These are phyloP conservation scores for Dendrolimus punctatus DNA, from an alignment of 1,140 invertebrate genomes.

Conservation along the genomic window DNA sequence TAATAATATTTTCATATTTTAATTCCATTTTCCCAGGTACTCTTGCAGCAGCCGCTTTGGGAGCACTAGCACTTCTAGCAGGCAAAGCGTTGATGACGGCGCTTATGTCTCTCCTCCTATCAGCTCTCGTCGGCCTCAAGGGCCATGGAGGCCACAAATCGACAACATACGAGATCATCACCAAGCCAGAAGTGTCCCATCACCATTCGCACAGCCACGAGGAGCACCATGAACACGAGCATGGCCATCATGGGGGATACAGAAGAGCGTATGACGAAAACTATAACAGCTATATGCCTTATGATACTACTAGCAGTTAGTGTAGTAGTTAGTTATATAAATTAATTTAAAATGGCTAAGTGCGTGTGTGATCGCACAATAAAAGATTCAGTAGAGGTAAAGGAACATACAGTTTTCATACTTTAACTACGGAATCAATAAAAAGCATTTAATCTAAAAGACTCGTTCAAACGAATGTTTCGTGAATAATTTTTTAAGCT, in stretches of 20 bases:
- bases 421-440: too few species aligned
- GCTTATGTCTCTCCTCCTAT: constrained; percentile 82
- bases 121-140: constrained; percentile 83
- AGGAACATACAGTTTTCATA: too few species aligned
- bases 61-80: constrained; percentile 82
- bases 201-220: constrained; percentile 79
- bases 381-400: too few species aligned
- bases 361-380: too few species aligned
- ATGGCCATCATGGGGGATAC: constrained; percentile 57
- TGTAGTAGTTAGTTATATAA: too few species aligned
- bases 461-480: too few species aligned
- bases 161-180: constrained; percentile 87
- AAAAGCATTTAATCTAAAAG: too few species aligned
- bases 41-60: constrained; percentile 80
- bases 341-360: too few species aligned
- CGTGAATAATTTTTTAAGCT: too few species aligned
- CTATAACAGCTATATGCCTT: constrained; percentile 58
- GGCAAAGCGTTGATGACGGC: constrained; percentile 89
- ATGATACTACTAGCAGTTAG: constrained; percentile 37
- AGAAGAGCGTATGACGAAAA: constrained; percentile 67
- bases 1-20: constrained; percentile 1
- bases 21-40: constrained; percentile 69
- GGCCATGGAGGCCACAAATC: constrained; percentile 76
- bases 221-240: constrained; percentile 69
- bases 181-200: constrained; percentile 82